Evolutionary conservation across 37 sponge, comb jelly and placozoan genomes (phyloP), one percentile per base, ranked within the genome.

Genomic region (Ianthella basta): DNA sequence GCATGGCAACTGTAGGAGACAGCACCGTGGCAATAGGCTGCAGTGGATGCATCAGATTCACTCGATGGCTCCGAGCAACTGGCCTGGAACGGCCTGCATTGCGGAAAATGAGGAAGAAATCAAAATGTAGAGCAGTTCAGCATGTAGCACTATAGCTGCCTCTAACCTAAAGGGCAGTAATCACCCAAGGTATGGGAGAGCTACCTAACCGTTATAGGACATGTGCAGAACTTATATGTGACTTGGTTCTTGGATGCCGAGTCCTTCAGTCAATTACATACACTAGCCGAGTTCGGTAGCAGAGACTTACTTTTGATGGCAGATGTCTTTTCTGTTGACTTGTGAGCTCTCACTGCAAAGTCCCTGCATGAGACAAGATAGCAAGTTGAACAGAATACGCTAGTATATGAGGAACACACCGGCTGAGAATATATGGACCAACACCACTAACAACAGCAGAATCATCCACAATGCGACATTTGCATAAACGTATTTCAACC

Each of bases 1-100:
- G 50, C 50, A 44, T 44, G 50, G 50, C 50, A 44, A 8, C 50
- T 44, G 50, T 44, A 44, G 50, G 50, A 44, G 50, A 44, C 50
- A 44, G 50, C 50, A 44, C 8, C 8, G 50, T 44, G 50, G 50
- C 50, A 44, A 44, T 8, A 44, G 50, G 50, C 50, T 44, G 50
- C 50, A 69, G 70, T 69, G 70, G 70, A 35, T 69, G 70, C 70
- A 69, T 69, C 6, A 69, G 70, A 33, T 69, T 69, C 35, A 69
- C 70, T n/a, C 34, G 29, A 18, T 69, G 70, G 34, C 70, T 69
- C 3, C 70, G 70, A 32, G 33, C 18, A 32, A 69, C 6, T 4
- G 35, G 10, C 18, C 70, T 30, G 70, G 70, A 69, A 30, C 70
- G 70, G 6, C 34, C 70, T 69, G 34, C 63, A 61, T 56, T 19